Evolutionary conservation across 2,888 invertebrate genomes (phyloP).

Genomic region (Helicoverpa assulta): DNA sequence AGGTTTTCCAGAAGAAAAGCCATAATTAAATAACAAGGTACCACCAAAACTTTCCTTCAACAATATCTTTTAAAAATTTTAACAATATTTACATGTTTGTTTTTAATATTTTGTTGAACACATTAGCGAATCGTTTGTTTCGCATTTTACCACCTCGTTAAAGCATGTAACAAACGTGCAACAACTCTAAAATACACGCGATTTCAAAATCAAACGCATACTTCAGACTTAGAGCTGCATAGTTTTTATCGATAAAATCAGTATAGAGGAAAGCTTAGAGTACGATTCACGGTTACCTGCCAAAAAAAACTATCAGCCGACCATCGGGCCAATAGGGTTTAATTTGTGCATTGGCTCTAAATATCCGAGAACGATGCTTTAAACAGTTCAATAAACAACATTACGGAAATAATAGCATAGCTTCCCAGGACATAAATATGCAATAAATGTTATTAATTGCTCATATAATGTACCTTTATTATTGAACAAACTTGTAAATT

Average conservation of each 20-base stretch:
- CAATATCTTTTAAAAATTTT: neutral
- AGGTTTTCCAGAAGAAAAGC: no score
- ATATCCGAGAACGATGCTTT: neutral
- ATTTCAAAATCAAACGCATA: constrained; percentile 13
- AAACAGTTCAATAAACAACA: constrained; percentile 16
- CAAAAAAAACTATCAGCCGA: no score
- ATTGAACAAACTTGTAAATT: constrained; percentile 4
- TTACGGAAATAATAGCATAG: constrained; percentile 17
- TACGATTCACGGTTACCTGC: no score
- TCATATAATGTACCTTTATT: constrained; percentile 24
- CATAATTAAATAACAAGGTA: no score
- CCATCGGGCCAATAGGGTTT: no score
- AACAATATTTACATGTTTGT: neutral
- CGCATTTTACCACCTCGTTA: neutral
- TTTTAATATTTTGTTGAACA: neutral
- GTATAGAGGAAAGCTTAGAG: no score
- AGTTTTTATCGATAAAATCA: no score
- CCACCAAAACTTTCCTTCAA: neutral
- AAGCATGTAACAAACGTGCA: neutral
- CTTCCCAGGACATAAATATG: constrained; percentile 28
- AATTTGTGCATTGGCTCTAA: neutral
- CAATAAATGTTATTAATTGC: constrained; percentile 33
- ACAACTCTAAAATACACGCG: neutral
- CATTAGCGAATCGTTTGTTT: neutral
- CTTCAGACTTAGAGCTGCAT: no score